Evolutionary conservation across 1,140 invertebrate genomes (phyloP).

Genomic region (Drosophila trapezifrons): DNA sequence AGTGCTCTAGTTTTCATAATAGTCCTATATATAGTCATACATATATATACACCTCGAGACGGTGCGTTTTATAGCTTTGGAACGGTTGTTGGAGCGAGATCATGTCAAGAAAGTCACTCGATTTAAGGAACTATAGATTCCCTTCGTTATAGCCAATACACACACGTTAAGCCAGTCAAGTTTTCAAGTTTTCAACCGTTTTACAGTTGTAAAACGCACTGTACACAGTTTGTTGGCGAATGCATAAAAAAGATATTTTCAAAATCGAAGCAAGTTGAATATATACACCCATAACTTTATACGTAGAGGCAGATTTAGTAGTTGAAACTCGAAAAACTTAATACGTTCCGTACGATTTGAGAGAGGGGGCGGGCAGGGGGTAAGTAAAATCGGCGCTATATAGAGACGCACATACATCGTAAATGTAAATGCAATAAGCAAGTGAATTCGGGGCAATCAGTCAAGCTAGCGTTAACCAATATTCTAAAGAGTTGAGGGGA

Average conservation of each 20-base stretch:
- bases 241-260: conserved; percentile 55
- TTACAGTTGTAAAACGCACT: conserved; percentile 25
- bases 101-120: conserved; percentile 35
- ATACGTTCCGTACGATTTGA: conserved; percentile 52
- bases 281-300: conserved; percentile 42
- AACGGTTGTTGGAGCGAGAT: conserved; percentile 13
- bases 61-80: conserved; percentile 32
- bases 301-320: conserved; percentile 38
- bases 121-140: conserved; percentile 10
- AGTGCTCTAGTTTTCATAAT: conserved; percentile 72
- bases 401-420: conserved; percentile 22
- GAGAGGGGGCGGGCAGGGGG: conserved; percentile 2
- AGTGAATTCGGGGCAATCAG: conserved; percentile 70
- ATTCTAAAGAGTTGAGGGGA: conserved; percentile 38
- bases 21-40: conserved; percentile 55
- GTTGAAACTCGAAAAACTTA: conserved; percentile 47
- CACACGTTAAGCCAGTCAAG: conserved; percentile 26
- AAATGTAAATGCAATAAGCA: conserved; percentile 56
- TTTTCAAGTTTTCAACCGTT: not conserved
- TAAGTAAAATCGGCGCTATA: conserved; percentile 14
- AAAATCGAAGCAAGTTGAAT: conserved; percentile 48
- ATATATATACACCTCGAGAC: conserved; percentile 47
- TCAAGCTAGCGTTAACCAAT: conserved; percentile 65
- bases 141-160: conserved; percentile 29
- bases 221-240: conserved; percentile 62